These are phyloP conservation scores for Tiaroga cobitis DNA, from an alignment of 2,797 vertebrate species.

Conservation along the genomic window DNA sequence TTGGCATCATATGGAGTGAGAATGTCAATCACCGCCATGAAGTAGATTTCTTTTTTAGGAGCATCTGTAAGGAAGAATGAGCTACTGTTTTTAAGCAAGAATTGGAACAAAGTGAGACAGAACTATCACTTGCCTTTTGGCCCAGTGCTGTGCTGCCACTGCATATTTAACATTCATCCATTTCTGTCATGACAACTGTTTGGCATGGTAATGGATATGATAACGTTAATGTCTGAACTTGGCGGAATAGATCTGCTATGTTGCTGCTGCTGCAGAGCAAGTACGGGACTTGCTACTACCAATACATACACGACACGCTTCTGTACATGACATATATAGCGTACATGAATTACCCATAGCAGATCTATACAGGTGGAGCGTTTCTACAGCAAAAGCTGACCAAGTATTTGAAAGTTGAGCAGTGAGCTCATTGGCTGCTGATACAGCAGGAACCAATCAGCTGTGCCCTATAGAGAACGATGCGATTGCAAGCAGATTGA, in stretches of 20 bases:
- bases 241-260: background rate
- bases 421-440: too few species aligned
- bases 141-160: background rate
- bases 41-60: slow-evolving; percentile 95
- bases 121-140: background rate
- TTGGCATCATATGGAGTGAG: slow-evolving; percentile 99
- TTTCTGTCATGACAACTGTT: background rate
- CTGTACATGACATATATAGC: background rate
- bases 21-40: slow-evolving; percentile 99
- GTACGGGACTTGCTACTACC: background rate
- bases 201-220: background rate
- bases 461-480: too few species aligned
- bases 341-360: too few species aligned
- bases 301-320: background rate
- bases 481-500: background rate
- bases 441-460: too few species aligned
- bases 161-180: background rate
- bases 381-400: background rate
- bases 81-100: background rate
- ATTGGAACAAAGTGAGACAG: slow-evolving; percentile 11
- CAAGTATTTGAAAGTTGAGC: too few species aligned
- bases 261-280: too few species aligned
- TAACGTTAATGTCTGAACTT: background rate
- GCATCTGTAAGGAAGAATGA: slow-evolving; percentile 76
- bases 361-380: background rate